These are phyloP conservation scores for Zaprionus taronus DNA, from an alignment of 1,140 invertebrate species.

Conservation along the genomic window DNA sequence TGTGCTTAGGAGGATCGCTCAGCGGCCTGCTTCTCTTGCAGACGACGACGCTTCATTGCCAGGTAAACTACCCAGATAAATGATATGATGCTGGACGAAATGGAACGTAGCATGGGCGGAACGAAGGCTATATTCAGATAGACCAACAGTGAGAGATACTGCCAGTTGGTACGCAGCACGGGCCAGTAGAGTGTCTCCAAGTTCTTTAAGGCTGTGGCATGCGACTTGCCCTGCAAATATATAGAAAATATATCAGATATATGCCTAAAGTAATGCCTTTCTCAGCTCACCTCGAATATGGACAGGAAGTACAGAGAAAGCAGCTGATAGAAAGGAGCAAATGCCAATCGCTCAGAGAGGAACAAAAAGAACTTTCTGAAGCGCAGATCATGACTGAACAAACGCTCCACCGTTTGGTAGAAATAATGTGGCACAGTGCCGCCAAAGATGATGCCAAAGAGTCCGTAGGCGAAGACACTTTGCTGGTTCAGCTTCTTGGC, in stretches of 20 bases:
- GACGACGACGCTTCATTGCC: conserved; percentile 85
- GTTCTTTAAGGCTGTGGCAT: conserved; percentile 86
- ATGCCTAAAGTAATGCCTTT: background rate
- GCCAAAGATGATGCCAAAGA: conserved; percentile 90
- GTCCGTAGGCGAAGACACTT: conserved; percentile 88
- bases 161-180: conserved; percentile 88
- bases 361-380: conserved; percentile 84
- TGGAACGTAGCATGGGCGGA: conserved; percentile 89
- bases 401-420: conserved; percentile 86
- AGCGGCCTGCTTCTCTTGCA: conserved; percentile 65
- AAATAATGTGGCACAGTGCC: conserved; percentile 90
- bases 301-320: conserved; percentile 89
- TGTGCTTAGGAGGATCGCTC: conserved; percentile 50
- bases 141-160: conserved; percentile 89
- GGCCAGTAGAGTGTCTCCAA: conserved; percentile 87
- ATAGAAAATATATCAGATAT: background rate
- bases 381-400: conserved; percentile 73
- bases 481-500: conserved; percentile 87
- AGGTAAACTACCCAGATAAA: conserved; percentile 90
- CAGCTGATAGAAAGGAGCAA: conserved; percentile 89
- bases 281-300: conserved; percentile 86
- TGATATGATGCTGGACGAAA: conserved; percentile 88
- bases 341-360: conserved; percentile 88
- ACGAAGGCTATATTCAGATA: conserved; percentile 89
- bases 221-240: conserved; percentile 86